Evolutionary conservation across 1,140 invertebrate species (phyloP).

Genomic region (Ooceraea biroi): DNA sequence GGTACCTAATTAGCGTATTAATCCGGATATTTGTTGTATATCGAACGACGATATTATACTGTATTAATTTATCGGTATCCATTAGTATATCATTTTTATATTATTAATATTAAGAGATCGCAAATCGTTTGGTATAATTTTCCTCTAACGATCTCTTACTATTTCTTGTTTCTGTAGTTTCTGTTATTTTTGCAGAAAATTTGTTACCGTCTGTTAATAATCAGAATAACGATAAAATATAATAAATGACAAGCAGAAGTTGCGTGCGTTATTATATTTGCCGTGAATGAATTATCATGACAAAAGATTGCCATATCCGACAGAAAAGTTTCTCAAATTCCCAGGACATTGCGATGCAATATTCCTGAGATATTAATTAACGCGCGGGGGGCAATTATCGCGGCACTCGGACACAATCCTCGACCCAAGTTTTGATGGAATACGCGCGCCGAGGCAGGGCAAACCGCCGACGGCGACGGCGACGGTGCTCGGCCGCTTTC

Average conservation of each 20-base stretch:
- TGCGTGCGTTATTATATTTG: too few species aligned
- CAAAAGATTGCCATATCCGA: background rate
- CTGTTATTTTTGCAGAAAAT: too few species aligned
- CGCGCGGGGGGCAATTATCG: conserved; percentile 40
- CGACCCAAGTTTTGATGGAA: conserved; percentile 50
- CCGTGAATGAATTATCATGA: conserved; percentile 2
- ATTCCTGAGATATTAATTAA: conserved; percentile 52
- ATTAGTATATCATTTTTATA: background rate
- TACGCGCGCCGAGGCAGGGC: conserved; percentile 1
- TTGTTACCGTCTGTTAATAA: too few species aligned
- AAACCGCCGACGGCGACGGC: conserved; percentile 7
- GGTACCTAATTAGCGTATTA: background rate
- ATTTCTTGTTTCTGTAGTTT: too few species aligned
- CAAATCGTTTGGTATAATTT: too few species aligned
- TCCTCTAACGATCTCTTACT: too few species aligned
- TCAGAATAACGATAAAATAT: too few species aligned
- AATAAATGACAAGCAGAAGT: too few species aligned
- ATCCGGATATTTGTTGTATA: background rate
- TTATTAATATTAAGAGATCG: background rate
- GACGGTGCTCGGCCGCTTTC: conserved; percentile 20
- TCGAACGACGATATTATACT: background rate
- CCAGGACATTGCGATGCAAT: conserved; percentile 15
- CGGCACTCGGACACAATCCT: conserved; percentile 35
- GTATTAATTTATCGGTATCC: background rate
- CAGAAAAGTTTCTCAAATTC: conserved; percentile 27